Evolutionary conservation across 2,113 vertebrate species (phyloP), one percentile per base, ranked within the genome.

Genomic region (Dendrocopos noguchii): DNA sequence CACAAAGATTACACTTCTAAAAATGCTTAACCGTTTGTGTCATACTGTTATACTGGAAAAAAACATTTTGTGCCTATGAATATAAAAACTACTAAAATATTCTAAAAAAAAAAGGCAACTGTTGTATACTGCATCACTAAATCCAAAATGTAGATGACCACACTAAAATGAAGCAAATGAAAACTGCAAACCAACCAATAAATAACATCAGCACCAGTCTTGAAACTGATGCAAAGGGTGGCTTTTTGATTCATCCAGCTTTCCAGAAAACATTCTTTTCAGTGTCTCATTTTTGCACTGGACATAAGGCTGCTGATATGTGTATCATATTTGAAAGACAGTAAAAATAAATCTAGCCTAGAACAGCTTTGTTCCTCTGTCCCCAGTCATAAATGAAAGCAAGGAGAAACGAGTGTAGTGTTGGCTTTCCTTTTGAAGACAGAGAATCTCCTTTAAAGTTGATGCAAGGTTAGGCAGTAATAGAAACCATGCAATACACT

Each of bases 1-100:
- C 88, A 93, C 71, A 76, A 94, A 90, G 81, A 71, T 52, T 50
- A 84, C 44, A 77, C 46, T 92, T 81, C 74, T 91, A 87, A 93
- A 95, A 96, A 82, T 1, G 70, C 33, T 91, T 91, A 84, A 93
- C 59, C 15, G 28, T 84, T 92, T 75, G 53, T 75, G 46, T 27
- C 53, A 81, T 72, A 66, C 86, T 93, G 83, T 67, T 91, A 64
- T 33, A 76, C 19, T 47, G n/a, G 20, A 83, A 61, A 29, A 29
- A 12, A 7, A 25, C 27, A 57, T 72, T 89, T 67, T 93, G 57
- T 25, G 47, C 47, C 25, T 67, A 55, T 42, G 73, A 70, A 84
- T 84, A 87, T 10, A 33, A 76, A 93, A 96, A 88, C 33, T 47
- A 47, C 29, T 34, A 57, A 50, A 15, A 64, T 7, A 66, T 19